Conservation (phyloP, 2,113 vertebrate species). For the Pelecanus crispus region DNA sequence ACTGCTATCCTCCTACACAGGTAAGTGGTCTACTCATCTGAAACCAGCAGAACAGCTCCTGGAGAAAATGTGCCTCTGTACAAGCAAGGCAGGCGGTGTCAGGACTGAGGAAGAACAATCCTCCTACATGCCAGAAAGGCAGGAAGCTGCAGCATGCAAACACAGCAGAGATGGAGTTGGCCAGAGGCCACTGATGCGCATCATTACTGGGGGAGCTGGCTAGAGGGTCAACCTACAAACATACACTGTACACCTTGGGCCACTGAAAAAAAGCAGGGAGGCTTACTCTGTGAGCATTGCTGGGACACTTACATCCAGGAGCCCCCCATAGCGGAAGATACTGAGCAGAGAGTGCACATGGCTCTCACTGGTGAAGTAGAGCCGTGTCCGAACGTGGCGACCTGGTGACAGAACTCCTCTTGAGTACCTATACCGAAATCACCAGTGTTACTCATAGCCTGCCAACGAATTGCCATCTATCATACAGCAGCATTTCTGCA, state of each 20-base stretch:
- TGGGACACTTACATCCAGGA: slow-evolving; percentile 87
- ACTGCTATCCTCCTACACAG: neutral
- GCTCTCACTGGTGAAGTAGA: slow-evolving; percentile 98
- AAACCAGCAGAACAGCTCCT: neutral
- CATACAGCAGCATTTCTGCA: neutral
- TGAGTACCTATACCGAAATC: slow-evolving; percentile 82
- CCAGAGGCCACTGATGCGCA: neutral
- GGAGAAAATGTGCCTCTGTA: neutral
- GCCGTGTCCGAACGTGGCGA: slow-evolving; percentile 90
- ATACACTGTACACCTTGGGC: neutral
- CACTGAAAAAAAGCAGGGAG: neutral
- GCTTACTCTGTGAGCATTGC: neutral
- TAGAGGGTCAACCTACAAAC: neutral
- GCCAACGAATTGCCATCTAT: neutral
- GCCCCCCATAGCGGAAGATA: slow-evolving; percentile 92
- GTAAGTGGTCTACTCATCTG: neutral
- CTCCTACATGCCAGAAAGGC: neutral
- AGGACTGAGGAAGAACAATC: neutral
- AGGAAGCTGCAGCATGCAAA: neutral
- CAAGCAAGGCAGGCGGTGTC: neutral
- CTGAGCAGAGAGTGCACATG: slow-evolving; percentile 96
- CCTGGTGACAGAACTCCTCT: slow-evolving; percentile 95
- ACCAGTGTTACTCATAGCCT: neutral
- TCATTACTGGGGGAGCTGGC: neutral
- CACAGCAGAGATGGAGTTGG: neutral